A percentile compares a stretch with the other conserved stretches of the same genome.
Evolutionary conservation across 2,797 vertebrate genomes (phyloP).

Genomic region (Morelia viridis): DNA sequence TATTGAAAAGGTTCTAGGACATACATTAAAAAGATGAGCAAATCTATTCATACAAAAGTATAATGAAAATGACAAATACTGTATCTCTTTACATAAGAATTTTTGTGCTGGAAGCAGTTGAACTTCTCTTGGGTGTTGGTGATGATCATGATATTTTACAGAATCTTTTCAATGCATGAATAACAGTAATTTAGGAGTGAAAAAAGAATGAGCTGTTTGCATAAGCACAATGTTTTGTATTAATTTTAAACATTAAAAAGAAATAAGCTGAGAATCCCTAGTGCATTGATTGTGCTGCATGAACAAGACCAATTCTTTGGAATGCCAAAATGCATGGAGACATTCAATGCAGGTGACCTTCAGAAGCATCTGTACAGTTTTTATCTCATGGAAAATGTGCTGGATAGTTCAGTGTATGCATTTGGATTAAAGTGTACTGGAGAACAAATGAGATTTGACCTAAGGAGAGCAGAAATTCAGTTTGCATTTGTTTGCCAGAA

Average conservation of each 20-base stretch:
- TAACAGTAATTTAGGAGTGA: background rate
- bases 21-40: background rate
- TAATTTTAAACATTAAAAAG: background rate
- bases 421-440: background rate
- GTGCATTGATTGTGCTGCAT: background rate
- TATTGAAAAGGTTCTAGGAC: background rate
- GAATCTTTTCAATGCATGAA: background rate
- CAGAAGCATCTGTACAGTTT: background rate
- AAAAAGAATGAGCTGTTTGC: background rate
- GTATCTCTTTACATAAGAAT: background rate
- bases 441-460: background rate
- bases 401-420: background rate
- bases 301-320: background rate
- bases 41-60: background rate
- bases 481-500: conserved; percentile 4
- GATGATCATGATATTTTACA: background rate
- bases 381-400: background rate
- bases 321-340: background rate
- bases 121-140: background rate
- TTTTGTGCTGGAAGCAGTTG: background rate
- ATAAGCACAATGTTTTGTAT: background rate
- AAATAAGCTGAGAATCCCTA: background rate
- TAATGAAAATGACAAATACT: background rate
- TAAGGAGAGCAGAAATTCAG: background rate
- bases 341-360: background rate